Evolutionary conservation across 2,888 invertebrate genomes (phyloP).

Genomic region (Balanococcus diminutus): DNA sequence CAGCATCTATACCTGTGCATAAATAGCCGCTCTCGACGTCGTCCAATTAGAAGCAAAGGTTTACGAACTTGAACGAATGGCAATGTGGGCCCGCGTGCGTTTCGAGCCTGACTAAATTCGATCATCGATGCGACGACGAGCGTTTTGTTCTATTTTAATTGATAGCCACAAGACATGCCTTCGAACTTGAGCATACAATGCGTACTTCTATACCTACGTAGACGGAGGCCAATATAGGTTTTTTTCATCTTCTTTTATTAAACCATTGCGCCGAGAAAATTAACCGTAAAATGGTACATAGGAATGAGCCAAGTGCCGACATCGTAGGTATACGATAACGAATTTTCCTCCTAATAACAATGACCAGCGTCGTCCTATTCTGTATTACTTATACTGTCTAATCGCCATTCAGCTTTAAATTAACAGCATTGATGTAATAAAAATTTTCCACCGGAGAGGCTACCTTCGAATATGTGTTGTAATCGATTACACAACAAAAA

Average conservation of each 20-base stretch:
- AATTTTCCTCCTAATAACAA: constrained; percentile 48
- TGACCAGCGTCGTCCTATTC: constrained; percentile 48
- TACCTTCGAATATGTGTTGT: background rate
- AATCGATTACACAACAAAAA: constrained; percentile 32
- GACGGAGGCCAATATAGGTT: constrained; percentile 49
- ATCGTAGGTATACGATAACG: constrained; percentile 45
- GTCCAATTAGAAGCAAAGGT: constrained; percentile 48
- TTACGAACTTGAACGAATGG: constrained; percentile 50
- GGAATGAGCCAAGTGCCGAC: constrained; percentile 48
- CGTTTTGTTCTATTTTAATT: constrained; percentile 55
- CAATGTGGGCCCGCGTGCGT: constrained; percentile 7
- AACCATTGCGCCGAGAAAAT: constrained; percentile 48
- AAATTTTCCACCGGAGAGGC: background rate
- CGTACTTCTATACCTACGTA: background rate
- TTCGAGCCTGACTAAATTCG: constrained; percentile 14
- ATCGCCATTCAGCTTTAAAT: constrained; percentile 54
- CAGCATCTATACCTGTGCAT: background rate
- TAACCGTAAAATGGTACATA: constrained; percentile 54
- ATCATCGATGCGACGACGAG: constrained; percentile 10
- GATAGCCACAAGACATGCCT: constrained; percentile 52
- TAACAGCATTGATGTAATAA: constrained; percentile 38
- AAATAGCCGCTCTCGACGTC: background rate
- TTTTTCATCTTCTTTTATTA: constrained; percentile 43
- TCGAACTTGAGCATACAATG: constrained; percentile 3
- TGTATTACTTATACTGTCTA: constrained; percentile 47